A percentile compares a stretch with the other conserved stretches of the same genome.
Conservation (phyloP, 2,113 vertebrate genomes). For the Mesembrinibis cayennensis region DNA sequence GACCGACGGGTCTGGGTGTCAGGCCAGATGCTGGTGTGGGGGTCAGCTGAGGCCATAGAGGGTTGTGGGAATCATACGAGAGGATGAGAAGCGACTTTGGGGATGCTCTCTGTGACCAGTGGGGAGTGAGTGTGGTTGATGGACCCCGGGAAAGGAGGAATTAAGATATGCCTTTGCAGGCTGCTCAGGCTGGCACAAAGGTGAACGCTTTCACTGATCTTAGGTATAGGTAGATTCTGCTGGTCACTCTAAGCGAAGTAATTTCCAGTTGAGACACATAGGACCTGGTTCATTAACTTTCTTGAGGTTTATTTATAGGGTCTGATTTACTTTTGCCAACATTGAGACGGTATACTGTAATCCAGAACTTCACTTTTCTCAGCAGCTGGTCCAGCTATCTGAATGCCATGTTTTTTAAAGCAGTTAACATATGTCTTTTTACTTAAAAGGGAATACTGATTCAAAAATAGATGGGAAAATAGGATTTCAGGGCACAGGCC, state of each 20-base stretch:
- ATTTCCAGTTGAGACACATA: not conserved
- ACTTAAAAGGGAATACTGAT: not conserved
- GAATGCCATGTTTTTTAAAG: not conserved
- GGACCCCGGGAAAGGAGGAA: not conserved
- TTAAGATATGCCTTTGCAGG: not conserved
- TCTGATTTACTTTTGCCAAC: not conserved
- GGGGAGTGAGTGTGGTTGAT: not conserved
- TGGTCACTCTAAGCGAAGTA: not conserved
- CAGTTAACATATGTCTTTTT: not conserved
- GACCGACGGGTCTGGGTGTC: fast-evolving
- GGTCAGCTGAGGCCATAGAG: not conserved
- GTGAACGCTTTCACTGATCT: fast-evolving
- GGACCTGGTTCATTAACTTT: not conserved
- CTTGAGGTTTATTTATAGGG: not conserved
- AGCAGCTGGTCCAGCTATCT: not conserved
- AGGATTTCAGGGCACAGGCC: not conserved
- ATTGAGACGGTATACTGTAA: not conserved
- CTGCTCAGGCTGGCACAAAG: not conserved
- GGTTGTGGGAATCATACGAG: fast-evolving
- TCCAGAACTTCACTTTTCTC: not conserved
- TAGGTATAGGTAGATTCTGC: not conserved
- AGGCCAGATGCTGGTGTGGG: not conserved
- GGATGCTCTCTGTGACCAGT: not conserved
- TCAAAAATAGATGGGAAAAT: not conserved
- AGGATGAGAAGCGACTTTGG: not conserved